A percentile compares a stretch with the other conserved stretches of the same genome.
Evolutionary conservation across 2,113 vertebrate species (phyloP).

Genomic region (Acrocephalus kingi): DNA sequence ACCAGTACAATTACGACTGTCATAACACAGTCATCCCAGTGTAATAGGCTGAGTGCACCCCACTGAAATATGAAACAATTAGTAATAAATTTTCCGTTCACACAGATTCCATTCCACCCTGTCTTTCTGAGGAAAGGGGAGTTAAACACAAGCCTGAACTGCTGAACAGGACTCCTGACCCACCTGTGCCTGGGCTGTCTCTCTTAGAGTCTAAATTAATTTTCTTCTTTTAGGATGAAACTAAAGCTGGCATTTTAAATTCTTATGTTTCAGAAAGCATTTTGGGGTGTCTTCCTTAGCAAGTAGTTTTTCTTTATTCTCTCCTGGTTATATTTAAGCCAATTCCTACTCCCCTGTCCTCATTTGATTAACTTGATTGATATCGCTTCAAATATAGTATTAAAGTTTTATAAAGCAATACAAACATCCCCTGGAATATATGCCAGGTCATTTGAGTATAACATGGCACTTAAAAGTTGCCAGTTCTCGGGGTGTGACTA

Average conservation of each 20-base stretch:
- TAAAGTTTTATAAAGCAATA: neutral
- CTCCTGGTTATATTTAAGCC: neutral
- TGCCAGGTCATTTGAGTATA: neutral
- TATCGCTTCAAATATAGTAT: neutral
- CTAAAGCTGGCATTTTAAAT: neutral
- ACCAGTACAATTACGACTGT: neutral
- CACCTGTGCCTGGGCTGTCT: neutral
- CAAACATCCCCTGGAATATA: neutral
- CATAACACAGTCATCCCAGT: neutral
- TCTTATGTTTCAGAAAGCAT: neutral
- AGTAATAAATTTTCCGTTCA: neutral
- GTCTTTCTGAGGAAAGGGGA: neutral
- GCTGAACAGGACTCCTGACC: neutral
- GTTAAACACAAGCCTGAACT: neutral
- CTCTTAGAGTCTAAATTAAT: neutral
- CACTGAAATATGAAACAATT: neutral
- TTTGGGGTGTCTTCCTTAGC: neutral
- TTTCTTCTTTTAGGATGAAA: neutral
- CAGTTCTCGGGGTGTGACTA: accelerated
- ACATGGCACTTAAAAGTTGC: neutral
- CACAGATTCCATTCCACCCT: neutral
- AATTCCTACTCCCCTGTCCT: neutral
- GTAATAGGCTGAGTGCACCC: neutral
- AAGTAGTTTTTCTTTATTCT: neutral
- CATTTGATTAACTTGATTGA: neutral